Evolutionary conservation across 2,888 invertebrate genomes (phyloP).

Genomic region (Melipona bicolor): DNA sequence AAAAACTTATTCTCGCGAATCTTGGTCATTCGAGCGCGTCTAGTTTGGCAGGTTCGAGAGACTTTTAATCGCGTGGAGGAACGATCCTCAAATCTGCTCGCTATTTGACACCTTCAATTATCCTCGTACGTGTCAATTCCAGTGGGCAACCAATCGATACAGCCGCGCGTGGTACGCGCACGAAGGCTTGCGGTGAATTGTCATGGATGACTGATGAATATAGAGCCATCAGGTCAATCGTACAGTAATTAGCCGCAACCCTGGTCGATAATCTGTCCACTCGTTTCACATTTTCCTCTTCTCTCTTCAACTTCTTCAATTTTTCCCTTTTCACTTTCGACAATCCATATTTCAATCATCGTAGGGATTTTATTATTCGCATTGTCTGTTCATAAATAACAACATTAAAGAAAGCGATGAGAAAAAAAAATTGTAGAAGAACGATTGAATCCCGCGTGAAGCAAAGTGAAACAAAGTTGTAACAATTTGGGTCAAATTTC

Average conservation of each 20-base stretch:
- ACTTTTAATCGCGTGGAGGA: background rate
- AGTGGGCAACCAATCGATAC: constrained; percentile 46
- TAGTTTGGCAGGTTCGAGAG: background rate
- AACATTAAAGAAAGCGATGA: no score
- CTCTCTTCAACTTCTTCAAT: no score
- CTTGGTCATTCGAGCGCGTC: background rate
- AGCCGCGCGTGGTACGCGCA: constrained; percentile 7
- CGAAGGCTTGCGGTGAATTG: constrained; percentile 24
- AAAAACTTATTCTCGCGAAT: background rate
- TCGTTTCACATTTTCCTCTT: background rate
- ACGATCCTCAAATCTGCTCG: background rate
- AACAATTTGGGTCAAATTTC: background rate
- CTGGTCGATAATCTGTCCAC: background rate
- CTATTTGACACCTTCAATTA: constrained; percentile 49
- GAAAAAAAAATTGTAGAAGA: background rate
- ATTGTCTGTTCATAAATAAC: background rate
- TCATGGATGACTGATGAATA: constrained; percentile 47
- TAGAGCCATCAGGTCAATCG: constrained; percentile 19
- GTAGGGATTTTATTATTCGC: background rate
- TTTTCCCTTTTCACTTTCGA: background rate
- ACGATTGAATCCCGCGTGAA: background rate
- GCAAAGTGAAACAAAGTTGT: background rate
- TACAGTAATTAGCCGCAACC: constrained; percentile 23
- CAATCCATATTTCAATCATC: no score
- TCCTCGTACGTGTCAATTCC: constrained; percentile 47